Conservation (phyloP, 2,888 invertebrate genomes). For the Drosophila buzzatii region DNA sequence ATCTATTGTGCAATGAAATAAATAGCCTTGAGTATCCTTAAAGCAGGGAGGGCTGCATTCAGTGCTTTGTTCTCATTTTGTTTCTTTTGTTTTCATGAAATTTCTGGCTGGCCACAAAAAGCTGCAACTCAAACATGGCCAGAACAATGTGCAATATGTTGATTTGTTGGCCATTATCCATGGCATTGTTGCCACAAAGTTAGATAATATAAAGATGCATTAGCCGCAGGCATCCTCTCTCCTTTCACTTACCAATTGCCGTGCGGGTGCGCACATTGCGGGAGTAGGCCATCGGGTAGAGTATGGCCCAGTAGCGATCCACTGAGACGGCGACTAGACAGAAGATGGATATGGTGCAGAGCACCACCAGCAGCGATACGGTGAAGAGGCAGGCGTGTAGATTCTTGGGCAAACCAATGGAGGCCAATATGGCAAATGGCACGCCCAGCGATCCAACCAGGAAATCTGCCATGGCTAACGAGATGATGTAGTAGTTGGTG, state of each 20-base stretch:
- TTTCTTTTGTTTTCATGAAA: slow-evolving; percentile 14
- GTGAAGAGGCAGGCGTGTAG: slow-evolving; percentile 94
- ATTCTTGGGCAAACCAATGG: slow-evolving; percentile 91
- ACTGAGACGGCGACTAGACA: slow-evolving; percentile 96
- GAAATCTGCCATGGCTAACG: slow-evolving; percentile 94
- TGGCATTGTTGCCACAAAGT: slow-evolving; percentile 18
- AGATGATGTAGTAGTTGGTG: slow-evolving; percentile 97
- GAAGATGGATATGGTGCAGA: slow-evolving; percentile 96
- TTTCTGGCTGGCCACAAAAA: slow-evolving; percentile 34
- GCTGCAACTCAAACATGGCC: slow-evolving; percentile 61
- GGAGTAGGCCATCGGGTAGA: slow-evolving; percentile 96
- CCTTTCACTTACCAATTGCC: slow-evolving; percentile 90
- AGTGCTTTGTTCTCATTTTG: slow-evolving; percentile 8
- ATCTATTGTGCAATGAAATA: not conserved
- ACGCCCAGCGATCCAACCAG: slow-evolving; percentile 95
- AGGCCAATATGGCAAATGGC: slow-evolving; percentile 92
- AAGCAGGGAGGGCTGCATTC: not conserved
- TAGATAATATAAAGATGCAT: slow-evolving; percentile 16
- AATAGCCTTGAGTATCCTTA: slow-evolving; percentile 1
- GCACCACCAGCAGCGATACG: slow-evolving; percentile 92
- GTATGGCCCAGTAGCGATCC: slow-evolving; percentile 97
- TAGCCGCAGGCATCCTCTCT: not conserved
- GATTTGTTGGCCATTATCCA: slow-evolving; percentile 31
- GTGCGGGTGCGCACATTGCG: slow-evolving; percentile 94
- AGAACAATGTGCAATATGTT: slow-evolving; percentile 50